Evolutionary conservation across 1,140 invertebrate genomes (phyloP).

Genomic region (Pygmarrhopalites habei): DNA sequence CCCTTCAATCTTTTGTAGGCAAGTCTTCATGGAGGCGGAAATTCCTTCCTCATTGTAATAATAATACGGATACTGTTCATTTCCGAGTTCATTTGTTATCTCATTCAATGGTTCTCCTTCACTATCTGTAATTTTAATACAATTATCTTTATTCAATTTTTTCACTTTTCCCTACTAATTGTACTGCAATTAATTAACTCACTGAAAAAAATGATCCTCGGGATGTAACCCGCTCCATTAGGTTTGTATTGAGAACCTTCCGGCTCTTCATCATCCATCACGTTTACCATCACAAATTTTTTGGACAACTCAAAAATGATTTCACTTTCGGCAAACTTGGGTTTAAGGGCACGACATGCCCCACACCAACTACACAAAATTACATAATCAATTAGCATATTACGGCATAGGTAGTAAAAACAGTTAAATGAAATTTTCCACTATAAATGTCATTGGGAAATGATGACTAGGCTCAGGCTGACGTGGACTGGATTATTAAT

Average conservation of each 20-base stretch:
- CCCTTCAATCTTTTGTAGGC: no score
- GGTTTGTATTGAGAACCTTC: slow-evolving; percentile 47
- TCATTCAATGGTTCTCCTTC: slow-evolving; percentile 48
- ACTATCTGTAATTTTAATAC: slow-evolving; percentile 43
- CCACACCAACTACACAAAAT: background rate
- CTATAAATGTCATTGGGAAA: no score
- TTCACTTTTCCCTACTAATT: background rate
- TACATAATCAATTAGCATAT: background rate
- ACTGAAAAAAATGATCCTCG: slow-evolving; percentile 50
- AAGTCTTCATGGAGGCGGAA: slow-evolving; percentile 48
- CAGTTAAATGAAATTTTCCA: background rate
- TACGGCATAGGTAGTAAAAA: background rate
- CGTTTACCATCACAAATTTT: slow-evolving; percentile 55
- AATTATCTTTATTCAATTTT: background rate
- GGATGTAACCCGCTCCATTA: slow-evolving; percentile 56
- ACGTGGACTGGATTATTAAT: no score
- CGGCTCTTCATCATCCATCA: slow-evolving; percentile 52
- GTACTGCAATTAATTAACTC: slow-evolving; percentile 27
- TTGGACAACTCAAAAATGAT: slow-evolving; percentile 51
- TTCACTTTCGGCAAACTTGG: slow-evolving; percentile 50
- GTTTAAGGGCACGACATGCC: slow-evolving; percentile 49
- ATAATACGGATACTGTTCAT: slow-evolving; percentile 54
- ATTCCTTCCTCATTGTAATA: slow-evolving; percentile 51
- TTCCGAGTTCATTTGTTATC: slow-evolving; percentile 52
- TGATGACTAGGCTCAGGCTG: no score